These are phyloP conservation scores for Elephantulus edwardii DNA, from an alignment of 2,113 vertebrate genomes.

Conservation along the genomic window DNA sequence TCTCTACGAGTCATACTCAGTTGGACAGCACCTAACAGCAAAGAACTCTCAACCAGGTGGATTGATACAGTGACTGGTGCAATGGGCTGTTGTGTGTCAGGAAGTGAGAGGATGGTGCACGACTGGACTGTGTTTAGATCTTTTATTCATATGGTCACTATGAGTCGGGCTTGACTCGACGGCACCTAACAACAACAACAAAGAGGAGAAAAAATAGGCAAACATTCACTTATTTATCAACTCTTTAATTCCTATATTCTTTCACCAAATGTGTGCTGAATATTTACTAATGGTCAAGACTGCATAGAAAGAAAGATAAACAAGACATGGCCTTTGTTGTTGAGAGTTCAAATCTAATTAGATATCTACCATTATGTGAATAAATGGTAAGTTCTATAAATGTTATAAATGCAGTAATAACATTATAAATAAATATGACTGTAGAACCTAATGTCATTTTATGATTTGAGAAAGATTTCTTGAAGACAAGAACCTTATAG, in stretches of 20 bases:
- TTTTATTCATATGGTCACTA: too few relatives aligned
- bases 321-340: not conserved
- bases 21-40: too few relatives aligned
- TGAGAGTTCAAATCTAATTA: not conserved
- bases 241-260: slow-evolving; percentile 1
- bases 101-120: too few relatives aligned
- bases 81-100: too few relatives aligned
- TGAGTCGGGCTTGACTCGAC: too few relatives aligned
- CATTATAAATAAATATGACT: not conserved
- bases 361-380: not conserved
- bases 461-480: not conserved
- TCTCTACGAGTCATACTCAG: too few relatives aligned
- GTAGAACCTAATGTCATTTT: not conserved
- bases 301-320: not conserved
- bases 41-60: too few relatives aligned
- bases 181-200: too few relatives aligned
- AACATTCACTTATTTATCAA: not conserved
- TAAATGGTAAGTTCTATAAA: not conserved
- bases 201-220: not conserved
- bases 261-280: slow-evolving; percentile 18
- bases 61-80: too few relatives aligned
- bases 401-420: not conserved
- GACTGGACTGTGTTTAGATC: too few relatives aligned
- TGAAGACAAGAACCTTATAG: not conserved
- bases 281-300: not conserved